Base-by-base conservation (phyloP, 2,113 vertebrate species). In the Apteryx owenii region DNA sequence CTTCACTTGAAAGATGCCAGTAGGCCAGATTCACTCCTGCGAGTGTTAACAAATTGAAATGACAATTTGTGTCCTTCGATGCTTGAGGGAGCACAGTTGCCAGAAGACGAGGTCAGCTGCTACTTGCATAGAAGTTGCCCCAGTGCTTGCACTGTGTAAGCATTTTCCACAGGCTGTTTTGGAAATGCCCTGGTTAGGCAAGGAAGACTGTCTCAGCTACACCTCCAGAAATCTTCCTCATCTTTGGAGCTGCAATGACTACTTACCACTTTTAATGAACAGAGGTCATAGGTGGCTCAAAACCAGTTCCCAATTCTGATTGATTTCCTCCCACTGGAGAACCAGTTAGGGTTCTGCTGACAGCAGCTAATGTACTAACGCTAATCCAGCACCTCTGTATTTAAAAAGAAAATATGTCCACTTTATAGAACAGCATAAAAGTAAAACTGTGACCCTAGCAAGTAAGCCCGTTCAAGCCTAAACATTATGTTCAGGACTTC, bases 91-190 rank as follows among this genome's bases (percentile, higher is more conserved):
- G 23, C 0, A 0, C 44, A 33, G 71, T 28, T 77, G 71, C 53
- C 54, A 56, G 81, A 78, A 85, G 72, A 29, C 0, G 0, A 88
- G 79, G 87, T 91, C 70, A 70, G 36, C 68, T 68, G 75, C 0
- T 76, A 53, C 84, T 65, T 66, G 66, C 66, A 15, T 68, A 58
- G 44, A 62, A 65, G 48, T 2, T 82, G 54, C 18, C 50, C 29
- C 2, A 1, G 60, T 91, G 48, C 23, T 80, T 25, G 16, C 75
- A 6, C 71, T 46, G 8, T 5, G 21, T 85, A 18, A 50, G 36
- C 0, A 0, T 19, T 4, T 68, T 66, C 50, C 1, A 2, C 12
- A 0, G 0, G 60, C 66, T 91, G 0, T 20, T 80, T 77, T 83
- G 54, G 76, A 91, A 83, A 40, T 68, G 36, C 33, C 46, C 51